Percentiles rank a stretch among this genome's conserved stretches.
Evolutionary conservation across 37 sponge, comb jelly and placozoan species (phyloP).

Genomic region (Hormiphora californensis): DNA sequence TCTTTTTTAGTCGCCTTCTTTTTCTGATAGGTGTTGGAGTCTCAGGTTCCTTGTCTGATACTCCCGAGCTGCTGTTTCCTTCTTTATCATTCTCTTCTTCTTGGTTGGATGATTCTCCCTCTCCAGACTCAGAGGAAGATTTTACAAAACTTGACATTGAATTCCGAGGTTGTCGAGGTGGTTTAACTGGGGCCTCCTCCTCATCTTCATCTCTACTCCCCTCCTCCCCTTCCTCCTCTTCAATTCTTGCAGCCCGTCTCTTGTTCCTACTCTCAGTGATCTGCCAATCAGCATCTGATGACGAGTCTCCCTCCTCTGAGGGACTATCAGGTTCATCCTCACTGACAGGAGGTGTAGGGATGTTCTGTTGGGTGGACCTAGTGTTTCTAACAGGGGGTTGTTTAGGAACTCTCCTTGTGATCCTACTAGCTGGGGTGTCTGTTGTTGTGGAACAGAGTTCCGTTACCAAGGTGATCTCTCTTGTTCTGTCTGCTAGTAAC

Average conservation of each 20-base stretch:
- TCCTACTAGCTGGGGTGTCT: neutral
- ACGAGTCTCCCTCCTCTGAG: neutral
- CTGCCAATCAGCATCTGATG: constrained; percentile 22
- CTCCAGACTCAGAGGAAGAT: too few relatives aligned
- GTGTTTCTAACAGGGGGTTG: neutral
- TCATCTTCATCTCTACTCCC: neutral
- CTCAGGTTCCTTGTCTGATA: neutral
- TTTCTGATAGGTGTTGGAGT: neutral
- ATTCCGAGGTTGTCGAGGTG: too few relatives aligned
- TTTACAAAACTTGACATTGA: too few relatives aligned
- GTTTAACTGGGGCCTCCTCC: neutral
- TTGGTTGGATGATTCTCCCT: neutral
- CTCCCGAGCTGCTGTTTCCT: neutral
- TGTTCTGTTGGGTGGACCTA: neutral
- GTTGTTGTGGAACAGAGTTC: too few relatives aligned
- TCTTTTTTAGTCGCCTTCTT: too few relatives aligned
- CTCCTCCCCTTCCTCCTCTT: neutral
- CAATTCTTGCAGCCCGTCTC: neutral
- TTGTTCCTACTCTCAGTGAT: neutral
- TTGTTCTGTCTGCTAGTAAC: neutral
- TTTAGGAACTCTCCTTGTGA: neutral
- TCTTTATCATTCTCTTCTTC: neutral
- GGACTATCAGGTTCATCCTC: neutral
- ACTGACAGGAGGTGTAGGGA: neutral
- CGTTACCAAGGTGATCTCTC: neutral